A percentile compares a stretch with the other conserved stretches of the same genome.
Conservation (phyloP, 2,888 invertebrate genomes). For the Lymantria dispar region DNA sequence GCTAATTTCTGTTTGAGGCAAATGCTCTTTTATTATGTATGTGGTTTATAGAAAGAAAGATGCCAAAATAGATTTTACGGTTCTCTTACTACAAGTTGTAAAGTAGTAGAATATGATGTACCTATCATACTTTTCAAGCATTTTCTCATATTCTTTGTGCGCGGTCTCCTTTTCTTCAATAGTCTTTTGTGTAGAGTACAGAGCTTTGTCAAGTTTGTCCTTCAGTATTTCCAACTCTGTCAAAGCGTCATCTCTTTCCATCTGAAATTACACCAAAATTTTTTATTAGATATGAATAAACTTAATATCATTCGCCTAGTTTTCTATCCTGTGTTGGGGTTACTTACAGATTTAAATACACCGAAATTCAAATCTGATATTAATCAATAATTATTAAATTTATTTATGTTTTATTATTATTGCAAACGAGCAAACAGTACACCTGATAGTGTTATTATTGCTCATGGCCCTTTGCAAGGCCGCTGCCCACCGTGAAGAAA, state of each 20-base stretch:
- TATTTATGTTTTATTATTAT: too few relatives aligned
- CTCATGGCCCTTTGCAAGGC: too few relatives aligned
- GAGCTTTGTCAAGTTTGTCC: constrained; percentile 94
- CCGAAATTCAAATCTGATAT: too few relatives aligned
- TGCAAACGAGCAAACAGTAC: too few relatives aligned
- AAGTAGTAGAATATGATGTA: constrained; percentile 58
- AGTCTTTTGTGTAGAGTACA: constrained; percentile 91
- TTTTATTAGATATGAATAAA: too few relatives aligned
- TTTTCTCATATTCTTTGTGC: constrained; percentile 95
- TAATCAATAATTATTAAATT: too few relatives aligned
- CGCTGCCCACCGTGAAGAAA: too few relatives aligned
- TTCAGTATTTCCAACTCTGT: constrained; percentile 93
- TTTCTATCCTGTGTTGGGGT: too few relatives aligned
- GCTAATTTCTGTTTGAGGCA: neutral
- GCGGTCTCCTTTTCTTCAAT: constrained; percentile 94
- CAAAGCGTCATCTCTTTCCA: constrained; percentile 92
- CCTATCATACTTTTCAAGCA: constrained; percentile 96
- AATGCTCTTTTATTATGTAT: neutral
- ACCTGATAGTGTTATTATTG: too few relatives aligned
- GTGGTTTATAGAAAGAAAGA: too few relatives aligned
- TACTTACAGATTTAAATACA: too few relatives aligned
- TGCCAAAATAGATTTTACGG: neutral
- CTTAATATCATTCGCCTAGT: too few relatives aligned
- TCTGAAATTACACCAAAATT: constrained; percentile 69
- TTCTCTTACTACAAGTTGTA: constrained; percentile 2